Evolutionary conservation across 2,113 vertebrate species (phyloP), one percentile per base, ranked within the genome.

Genomic region (Eptatretus burgeri): DNA sequence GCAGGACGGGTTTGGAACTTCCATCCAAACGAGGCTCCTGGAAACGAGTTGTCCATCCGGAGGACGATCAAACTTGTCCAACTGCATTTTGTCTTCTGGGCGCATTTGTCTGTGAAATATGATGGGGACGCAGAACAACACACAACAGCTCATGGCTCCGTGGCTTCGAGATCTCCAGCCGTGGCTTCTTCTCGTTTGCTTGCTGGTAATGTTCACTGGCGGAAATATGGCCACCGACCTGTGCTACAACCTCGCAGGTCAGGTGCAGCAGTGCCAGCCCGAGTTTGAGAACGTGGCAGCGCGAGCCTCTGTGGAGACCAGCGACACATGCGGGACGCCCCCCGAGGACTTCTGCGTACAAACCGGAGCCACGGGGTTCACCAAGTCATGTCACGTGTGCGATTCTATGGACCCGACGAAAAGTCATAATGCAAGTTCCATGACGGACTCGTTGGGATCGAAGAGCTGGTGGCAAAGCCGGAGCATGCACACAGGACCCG

Each of bases 381-480:
- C 86, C 71, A 91, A 94, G 78, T 94, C 89, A 63, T 94, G 89
- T 81, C 89, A 94, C 77, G 81, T 88, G 75, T 93, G 88, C 80
- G 76, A 89, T 77, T 78, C 80, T 68, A 71, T 73, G 12, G 83
- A 83, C 75, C 78, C 79, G 20, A 74, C 76, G 74, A 79, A 81
- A 74, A 77, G 78, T 69, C 89, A 94, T 80, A 73, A 78, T 69
- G 77, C 89, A 63, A 78, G 71, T 66, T 85, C 80, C 77, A 80
- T 96, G 73, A 94, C 89, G 70, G 89, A 94, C 77, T 88, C 81
- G 72, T 86, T 82, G 70, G 85, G 83, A 72, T 85, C 85, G 69
- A 81, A 80, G 73, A 96, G 87, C 77, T 94, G 89, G 89, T 94
- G 89, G 89, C 89, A 96, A 72, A 94, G 89, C 74, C 85, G 85